Evolutionary conservation across 2,797 vertebrate species (phyloP).

Genomic region (Poliocrania exsul): DNA sequence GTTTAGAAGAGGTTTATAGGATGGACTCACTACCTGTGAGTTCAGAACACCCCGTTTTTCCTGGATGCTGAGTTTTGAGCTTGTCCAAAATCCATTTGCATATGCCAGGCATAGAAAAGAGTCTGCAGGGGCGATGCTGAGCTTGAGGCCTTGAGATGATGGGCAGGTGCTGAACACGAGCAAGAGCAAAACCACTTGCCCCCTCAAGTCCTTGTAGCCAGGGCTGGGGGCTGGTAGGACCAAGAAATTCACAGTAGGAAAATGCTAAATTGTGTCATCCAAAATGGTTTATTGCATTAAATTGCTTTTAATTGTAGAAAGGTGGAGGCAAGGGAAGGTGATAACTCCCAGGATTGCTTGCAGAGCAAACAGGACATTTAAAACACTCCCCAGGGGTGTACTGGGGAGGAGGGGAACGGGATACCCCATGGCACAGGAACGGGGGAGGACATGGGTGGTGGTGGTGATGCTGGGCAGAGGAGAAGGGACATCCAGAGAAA

Average conservation of each 20-base stretch:
- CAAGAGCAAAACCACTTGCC: not conserved
- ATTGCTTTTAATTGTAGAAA: not conserved
- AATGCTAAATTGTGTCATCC: not conserved
- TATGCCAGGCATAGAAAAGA: not conserved
- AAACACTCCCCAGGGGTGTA: too few species aligned
- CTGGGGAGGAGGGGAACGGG: not conserved
- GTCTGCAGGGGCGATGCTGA: not conserved
- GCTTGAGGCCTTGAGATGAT: not conserved
- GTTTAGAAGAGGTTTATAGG: not conserved
- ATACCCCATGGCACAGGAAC: too few species aligned
- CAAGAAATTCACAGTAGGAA: not conserved
- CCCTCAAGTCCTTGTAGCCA: too few species aligned
- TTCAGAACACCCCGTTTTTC: not conserved
- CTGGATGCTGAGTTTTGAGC: not conserved
- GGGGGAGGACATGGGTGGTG: not conserved
- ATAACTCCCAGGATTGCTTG: not conserved
- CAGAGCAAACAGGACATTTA: not conserved
- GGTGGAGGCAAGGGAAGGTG: not conserved
- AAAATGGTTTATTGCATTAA: not conserved
- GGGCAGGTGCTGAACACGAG: not conserved
- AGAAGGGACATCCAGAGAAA: not conserved
- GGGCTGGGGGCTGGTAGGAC: not conserved
- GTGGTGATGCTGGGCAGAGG: not conserved
- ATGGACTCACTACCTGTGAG: not conserved
- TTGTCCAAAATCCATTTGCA: not conserved